Conservation (phyloP, 2,797 vertebrate genomes). For the Siniperca scherzeri region DNA sequence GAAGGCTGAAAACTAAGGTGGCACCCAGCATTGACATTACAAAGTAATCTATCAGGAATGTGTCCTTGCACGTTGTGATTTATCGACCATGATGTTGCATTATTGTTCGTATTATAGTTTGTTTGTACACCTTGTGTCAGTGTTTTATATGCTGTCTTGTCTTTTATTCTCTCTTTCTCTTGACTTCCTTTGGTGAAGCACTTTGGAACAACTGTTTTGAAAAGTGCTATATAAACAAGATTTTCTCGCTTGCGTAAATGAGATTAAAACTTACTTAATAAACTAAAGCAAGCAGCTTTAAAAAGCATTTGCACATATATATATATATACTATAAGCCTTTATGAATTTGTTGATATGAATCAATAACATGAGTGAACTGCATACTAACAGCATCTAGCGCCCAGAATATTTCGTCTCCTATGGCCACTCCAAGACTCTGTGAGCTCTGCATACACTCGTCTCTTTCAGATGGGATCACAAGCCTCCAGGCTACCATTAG, state of each 20-base stretch:
- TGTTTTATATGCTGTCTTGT: background rate
- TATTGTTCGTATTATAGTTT: background rate
- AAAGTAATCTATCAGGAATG: too few relatives aligned
- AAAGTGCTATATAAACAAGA: background rate
- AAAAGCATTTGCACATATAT: background rate
- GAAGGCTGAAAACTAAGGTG: too few relatives aligned
- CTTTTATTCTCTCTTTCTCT: background rate
- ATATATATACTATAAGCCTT: background rate
- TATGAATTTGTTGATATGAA: background rate
- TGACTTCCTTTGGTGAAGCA: background rate
- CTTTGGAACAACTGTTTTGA: background rate
- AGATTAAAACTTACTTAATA: background rate
- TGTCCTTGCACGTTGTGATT: too few relatives aligned
- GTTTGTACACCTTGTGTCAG: background rate
- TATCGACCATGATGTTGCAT: too few relatives aligned
- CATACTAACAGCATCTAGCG: background rate
- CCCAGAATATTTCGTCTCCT: background rate
- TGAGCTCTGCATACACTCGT: background rate
- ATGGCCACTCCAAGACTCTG: background rate
- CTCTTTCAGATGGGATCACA: slow-evolving; percentile 13
- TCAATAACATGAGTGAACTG: background rate
- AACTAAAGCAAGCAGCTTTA: background rate
- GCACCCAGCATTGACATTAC: too few relatives aligned
- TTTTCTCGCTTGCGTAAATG: background rate
- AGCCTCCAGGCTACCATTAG: background rate